These are phyloP conservation scores for Ephialtes manifestator DNA, from an alignment of 2,888 invertebrate genomes.

Conservation along the genomic window DNA sequence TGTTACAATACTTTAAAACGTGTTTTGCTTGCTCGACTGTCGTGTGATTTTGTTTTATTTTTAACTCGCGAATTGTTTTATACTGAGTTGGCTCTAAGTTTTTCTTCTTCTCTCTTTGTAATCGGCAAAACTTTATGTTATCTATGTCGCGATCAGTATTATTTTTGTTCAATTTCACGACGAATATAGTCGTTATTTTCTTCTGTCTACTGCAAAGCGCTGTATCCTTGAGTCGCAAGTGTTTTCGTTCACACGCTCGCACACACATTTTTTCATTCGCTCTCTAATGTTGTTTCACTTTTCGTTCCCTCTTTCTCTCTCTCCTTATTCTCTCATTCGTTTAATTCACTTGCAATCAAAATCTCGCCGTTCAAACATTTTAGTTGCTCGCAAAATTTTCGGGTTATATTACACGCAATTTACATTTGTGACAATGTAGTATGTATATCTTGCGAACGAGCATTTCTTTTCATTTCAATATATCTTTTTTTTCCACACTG, in stretches of 20 bases:
- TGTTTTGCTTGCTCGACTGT: conserved; percentile 6
- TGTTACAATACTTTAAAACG: conserved; percentile 26
- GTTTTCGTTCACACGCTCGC: conserved; percentile 14
- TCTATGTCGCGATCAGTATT: conserved; percentile 10
- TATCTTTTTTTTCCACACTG: neutral
- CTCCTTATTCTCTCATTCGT: conserved; percentile 15
- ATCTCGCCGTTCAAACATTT: conserved; percentile 15
- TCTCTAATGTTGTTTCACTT: neutral
- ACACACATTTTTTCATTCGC: conserved; percentile 28
- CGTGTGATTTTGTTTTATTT: no score
- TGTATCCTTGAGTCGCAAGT: conserved; percentile 37
- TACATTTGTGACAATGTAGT: conserved; percentile 74
- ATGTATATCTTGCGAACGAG: conserved; percentile 11
- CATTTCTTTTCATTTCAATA: conserved; percentile 16
- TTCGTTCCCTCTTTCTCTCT: conserved; percentile 27
- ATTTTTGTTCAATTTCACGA: conserved; percentile 35
- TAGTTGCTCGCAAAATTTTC: neutral
- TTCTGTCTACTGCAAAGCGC: conserved; percentile 4
- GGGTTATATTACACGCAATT: conserved; percentile 76
- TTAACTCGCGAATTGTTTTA: conserved; percentile 12
- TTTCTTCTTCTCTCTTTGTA: conserved; percentile 3
- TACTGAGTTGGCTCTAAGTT: neutral
- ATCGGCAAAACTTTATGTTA: neutral
- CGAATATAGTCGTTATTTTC: conserved; percentile 13
- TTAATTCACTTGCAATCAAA: conserved; percentile 26